These are phyloP conservation scores for Pachyrhynchus sulphureomaculatus DNA, from an alignment of 1,140 invertebrate species.

Conservation along the genomic window DNA sequence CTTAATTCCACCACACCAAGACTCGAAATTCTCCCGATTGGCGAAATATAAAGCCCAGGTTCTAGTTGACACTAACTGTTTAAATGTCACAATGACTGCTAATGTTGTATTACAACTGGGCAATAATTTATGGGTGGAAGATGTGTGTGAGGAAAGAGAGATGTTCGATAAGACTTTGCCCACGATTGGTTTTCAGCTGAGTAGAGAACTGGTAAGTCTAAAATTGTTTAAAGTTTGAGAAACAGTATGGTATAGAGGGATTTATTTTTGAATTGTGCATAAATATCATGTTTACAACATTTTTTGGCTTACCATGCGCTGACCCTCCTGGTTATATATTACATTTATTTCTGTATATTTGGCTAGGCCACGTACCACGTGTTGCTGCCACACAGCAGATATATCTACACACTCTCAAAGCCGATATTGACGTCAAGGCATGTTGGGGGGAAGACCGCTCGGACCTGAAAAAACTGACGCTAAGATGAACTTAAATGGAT, in stretches of 20 bases:
- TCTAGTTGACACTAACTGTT: slow-evolving; percentile 18
- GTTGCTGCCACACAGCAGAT: no score
- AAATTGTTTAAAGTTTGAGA: slow-evolving; percentile 5
- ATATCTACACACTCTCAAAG: no score
- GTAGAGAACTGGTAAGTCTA: slow-evolving; percentile 32
- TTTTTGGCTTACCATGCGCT: no score
- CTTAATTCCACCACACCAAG: slow-evolving; percentile 37
- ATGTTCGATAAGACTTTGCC: slow-evolving; percentile 28
- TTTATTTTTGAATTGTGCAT: background rate
- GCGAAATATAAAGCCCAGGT: slow-evolving; percentile 6
- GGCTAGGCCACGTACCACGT: no score
- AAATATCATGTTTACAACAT: background rate
- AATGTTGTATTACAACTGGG: slow-evolving; percentile 38
- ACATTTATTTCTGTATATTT: no score
- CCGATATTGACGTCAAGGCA: no score
- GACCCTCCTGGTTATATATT: no score
- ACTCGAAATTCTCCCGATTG: slow-evolving; percentile 31
- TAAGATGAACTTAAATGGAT: no score
- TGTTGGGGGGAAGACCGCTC: no score
- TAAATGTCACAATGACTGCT: slow-evolving; percentile 15
- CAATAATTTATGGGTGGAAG: slow-evolving; percentile 39
- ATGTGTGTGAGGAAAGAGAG: slow-evolving; percentile 35
- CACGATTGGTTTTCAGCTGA: slow-evolving; percentile 29
- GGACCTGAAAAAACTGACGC: no score
- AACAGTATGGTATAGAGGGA: background rate